Evolutionary conservation across 2,113 vertebrate species (phyloP).

Genomic region (Centropus bengalensis): DNA sequence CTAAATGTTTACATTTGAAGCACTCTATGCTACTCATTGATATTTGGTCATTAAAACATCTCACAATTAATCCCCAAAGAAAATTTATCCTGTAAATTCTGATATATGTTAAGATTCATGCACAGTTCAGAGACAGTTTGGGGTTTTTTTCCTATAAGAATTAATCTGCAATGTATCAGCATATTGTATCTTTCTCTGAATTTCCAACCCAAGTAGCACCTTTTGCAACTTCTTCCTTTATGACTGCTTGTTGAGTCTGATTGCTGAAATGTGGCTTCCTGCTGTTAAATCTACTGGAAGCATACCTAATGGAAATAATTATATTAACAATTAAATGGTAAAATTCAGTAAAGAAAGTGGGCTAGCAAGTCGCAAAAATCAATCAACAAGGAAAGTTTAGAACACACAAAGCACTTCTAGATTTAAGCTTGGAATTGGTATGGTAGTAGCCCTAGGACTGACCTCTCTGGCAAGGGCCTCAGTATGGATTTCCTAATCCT

Average conservation of each 20-base stretch:
- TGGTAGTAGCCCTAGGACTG: not conserved
- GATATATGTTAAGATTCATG: not conserved
- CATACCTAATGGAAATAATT: not conserved
- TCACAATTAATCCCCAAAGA: not conserved
- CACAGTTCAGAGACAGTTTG: not conserved
- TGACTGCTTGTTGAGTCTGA: not conserved
- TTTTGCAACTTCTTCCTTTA: not conserved
- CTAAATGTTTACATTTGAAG: not conserved
- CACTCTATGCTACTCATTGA: not conserved
- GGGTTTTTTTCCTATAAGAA: not conserved
- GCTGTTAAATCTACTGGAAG: not conserved
- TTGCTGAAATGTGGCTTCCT: not conserved
- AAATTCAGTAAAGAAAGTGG: not conserved
- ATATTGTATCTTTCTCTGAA: not conserved
- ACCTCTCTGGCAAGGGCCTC: not conserved
- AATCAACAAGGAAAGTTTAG: not conserved
- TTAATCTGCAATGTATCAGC: not conserved
- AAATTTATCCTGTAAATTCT: not conserved
- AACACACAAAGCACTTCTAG: not conserved
- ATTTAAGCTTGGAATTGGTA: not conserved
- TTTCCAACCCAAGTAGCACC: fast-evolving
- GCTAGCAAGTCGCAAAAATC: not conserved
- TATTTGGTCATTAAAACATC: not conserved
- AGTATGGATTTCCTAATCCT: not conserved
- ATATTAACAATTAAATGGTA: not conserved